These are phyloP conservation scores for Vicugna pacos DNA, from an alignment of 2,113 vertebrate species.

Conservation along the genomic window DNA sequence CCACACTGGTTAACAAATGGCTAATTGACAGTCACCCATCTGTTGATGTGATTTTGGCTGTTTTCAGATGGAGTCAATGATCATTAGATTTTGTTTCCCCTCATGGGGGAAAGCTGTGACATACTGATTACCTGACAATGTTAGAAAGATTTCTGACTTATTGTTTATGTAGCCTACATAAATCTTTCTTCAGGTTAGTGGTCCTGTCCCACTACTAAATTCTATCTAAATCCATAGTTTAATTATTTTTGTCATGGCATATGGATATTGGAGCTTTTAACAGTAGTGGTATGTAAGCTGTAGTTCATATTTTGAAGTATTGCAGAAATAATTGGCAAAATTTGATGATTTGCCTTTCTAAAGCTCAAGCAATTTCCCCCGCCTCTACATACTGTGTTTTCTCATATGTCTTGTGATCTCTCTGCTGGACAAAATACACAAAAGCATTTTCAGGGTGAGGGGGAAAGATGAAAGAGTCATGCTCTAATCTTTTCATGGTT, in stretches of 20 bases:
- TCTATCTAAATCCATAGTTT: background rate
- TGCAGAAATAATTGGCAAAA: constrained; percentile 10
- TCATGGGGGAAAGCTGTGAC: constrained; percentile 71
- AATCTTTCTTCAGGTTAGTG: background rate
- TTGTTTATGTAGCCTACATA: background rate
- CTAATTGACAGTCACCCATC: constrained; percentile 71
- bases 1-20: constrained; percentile 74
- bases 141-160: constrained; percentile 71
- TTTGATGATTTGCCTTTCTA: background rate
- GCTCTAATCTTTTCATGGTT: background rate
- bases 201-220: background rate
- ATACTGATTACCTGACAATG: constrained; percentile 58
- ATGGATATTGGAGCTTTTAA: background rate
- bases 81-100: constrained; percentile 76
- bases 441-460: constrained; percentile 3
- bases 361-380: background rate
- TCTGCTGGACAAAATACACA: background rate
- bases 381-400: background rate
- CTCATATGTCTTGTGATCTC: constrained; percentile 2
- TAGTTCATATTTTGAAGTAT: background rate
- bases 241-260: constrained; percentile 32
- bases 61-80: constrained; percentile 37
- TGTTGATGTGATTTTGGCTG: constrained; percentile 69
- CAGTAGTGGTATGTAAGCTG: background rate
- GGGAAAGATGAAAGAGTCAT: background rate